These are phyloP conservation scores for Odontesthes bonariensis DNA, from an alignment of 2,113 vertebrate genomes.

Conservation along the genomic window DNA sequence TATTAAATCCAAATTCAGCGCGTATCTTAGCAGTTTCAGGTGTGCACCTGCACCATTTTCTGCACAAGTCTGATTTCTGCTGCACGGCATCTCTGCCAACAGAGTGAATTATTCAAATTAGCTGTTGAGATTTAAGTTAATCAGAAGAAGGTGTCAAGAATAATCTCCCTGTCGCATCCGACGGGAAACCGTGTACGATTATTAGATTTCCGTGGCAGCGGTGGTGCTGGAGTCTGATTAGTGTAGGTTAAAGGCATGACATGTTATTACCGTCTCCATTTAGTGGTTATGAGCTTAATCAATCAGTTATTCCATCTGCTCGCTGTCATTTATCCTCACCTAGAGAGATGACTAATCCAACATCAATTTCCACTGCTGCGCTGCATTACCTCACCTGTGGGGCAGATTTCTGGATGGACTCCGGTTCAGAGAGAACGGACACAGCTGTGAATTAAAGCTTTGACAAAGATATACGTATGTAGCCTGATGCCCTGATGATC, in stretches of 20 bases:
- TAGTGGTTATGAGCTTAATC: background rate
- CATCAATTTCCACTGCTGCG: background rate
- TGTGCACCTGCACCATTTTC: too few species aligned
- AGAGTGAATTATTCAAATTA: background rate
- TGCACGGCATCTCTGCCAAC: background rate
- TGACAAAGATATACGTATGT: background rate
- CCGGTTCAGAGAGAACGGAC: background rate
- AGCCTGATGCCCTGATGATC: constrained; percentile 19
- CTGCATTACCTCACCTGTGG: background rate
- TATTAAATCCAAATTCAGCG: too few species aligned
- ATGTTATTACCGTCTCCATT: background rate
- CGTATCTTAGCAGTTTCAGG: background rate
- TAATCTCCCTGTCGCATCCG: background rate
- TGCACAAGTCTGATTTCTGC: too few species aligned
- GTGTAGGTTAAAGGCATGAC: background rate
- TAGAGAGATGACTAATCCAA: background rate
- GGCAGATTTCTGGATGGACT: constrained; percentile 2
- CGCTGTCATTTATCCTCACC: background rate
- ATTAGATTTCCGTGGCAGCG: background rate
- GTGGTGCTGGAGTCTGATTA: background rate
- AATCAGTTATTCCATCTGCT: constrained; percentile 1
- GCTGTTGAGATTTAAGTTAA: background rate
- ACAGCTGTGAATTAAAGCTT: constrained; percentile 26
- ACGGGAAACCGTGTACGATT: background rate
- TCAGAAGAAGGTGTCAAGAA: constrained; percentile 10